Evolutionary conservation across 2,797 vertebrate species (phyloP).

Genomic region (Hippoglossus hippoglossus): DNA sequence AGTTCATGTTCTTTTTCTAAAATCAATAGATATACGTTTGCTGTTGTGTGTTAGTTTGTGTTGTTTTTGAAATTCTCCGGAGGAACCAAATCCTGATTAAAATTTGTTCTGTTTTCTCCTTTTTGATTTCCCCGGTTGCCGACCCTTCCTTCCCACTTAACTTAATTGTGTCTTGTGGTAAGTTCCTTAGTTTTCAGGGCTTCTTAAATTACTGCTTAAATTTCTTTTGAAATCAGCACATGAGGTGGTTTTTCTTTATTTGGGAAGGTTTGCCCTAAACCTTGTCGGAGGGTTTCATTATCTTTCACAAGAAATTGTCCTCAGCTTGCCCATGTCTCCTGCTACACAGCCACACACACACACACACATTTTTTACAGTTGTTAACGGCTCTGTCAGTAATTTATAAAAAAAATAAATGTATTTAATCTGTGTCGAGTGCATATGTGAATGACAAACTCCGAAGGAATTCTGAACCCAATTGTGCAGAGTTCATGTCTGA

Average conservation of each 20-base stretch:
- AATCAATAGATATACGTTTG: slow-evolving; percentile 77
- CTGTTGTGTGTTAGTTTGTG: slow-evolving; percentile 74
- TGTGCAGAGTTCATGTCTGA: too few relatives aligned
- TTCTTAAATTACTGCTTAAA: slow-evolving; percentile 74
- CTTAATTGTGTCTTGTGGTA: slow-evolving; percentile 99
- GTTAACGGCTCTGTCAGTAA: too few relatives aligned
- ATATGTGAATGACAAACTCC: too few relatives aligned
- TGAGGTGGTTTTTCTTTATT: not conserved
- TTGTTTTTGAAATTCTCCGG: slow-evolving; percentile 83
- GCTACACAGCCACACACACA: too few relatives aligned
- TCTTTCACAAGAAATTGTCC: not conserved
- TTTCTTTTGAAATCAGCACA: slow-evolving; percentile 43
- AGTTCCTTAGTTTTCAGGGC: slow-evolving; percentile 93
- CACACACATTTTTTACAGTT: not conserved
- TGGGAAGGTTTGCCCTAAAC: slow-evolving; percentile 11
- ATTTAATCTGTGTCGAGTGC: too few relatives aligned
- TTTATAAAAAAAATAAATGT: too few relatives aligned
- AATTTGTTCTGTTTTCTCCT: slow-evolving; percentile 98
- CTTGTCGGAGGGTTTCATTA: slow-evolving; percentile 4
- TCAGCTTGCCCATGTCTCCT: too few relatives aligned
- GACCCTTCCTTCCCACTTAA: slow-evolving; percentile 98
- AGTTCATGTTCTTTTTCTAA: slow-evolving; percentile 58
- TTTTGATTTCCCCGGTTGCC: slow-evolving; percentile 96
- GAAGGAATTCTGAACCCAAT: too few relatives aligned
- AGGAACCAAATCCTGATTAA: slow-evolving; percentile 92